Base-by-base conservation (phyloP, 2,888 invertebrate species). In the Agriopis aurantiaria region DNA sequence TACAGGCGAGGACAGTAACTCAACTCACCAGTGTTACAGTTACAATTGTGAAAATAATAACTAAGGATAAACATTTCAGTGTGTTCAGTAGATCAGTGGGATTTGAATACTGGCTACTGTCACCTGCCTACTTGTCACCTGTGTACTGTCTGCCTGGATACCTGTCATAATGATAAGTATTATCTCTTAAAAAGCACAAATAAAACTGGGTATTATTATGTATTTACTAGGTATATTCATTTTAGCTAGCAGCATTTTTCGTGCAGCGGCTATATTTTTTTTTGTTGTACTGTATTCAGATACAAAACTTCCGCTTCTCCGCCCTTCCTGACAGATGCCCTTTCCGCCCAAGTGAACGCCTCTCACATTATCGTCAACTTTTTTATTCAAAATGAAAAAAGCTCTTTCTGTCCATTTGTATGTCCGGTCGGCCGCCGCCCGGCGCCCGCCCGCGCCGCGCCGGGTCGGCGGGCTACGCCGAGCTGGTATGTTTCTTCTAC, bases 301-400 rank as follows among this genome's bases (percentile, higher is more conserved):
- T 48, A 8, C 45, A 49, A 11, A 48, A n/a, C 23, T 9, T 49
- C 40, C 14, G 48, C 17, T 52, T n/a, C 61, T 51, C 48, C 72
- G 60, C 64, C 71, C 67, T 67, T 64, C 59, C 71, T 73, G 78
- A 73, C 76, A 74, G 75, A 74, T 76, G 74, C 71, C 73, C 67
- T 73, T 73, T 75, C 71, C 68, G 76, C 70, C 66, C 72, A 69
- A 73, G 70, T 72, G 75, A 71, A 72, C 75, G 73, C 71, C 69
- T 74, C 63, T 75, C 72, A 73, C 70, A 75, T 73, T 76, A 76
- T 75, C 76, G 68, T 73, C 73, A 71, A 72, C 71, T 75, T 78
- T 78, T 78, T 78, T 63, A 65, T 58, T 65, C 67, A 69, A 71
- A 69, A 75, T 74, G 72, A 66, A 71, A 73, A 69, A 53, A 63